Conservation (phyloP, 1,140 invertebrate genomes). For the Vanessa tameamea region DNA sequence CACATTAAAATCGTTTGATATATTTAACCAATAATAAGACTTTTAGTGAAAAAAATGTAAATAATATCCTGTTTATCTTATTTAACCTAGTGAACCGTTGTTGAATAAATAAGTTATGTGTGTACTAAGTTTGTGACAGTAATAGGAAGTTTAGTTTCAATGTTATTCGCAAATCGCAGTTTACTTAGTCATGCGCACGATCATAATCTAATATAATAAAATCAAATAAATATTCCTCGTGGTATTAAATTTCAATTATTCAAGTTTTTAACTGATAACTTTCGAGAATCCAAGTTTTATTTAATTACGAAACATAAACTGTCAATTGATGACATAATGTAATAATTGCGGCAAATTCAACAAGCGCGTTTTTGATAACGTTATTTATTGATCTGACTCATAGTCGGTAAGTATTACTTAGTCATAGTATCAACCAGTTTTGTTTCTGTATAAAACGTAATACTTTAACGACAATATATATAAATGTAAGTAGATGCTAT, state of each 20-base stretch:
- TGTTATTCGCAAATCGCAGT: background rate
- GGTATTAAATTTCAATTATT: conserved; percentile 1
- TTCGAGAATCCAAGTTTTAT: conserved; percentile 13
- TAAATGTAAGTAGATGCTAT: background rate
- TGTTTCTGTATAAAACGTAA: background rate
- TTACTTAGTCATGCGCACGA: conserved; percentile 3
- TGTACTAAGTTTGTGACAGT: conserved; percentile 14
- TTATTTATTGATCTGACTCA: conserved; percentile 35
- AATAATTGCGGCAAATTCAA: conserved; percentile 60
- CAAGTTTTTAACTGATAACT: conserved; percentile 3
- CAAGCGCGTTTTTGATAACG: conserved; percentile 26
- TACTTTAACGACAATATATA: background rate
- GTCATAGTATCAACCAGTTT: conserved; percentile 11
- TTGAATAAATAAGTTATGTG: background rate
- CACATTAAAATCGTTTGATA: background rate
- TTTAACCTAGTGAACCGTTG: background rate
- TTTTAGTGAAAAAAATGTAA: background rate
- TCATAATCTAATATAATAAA: too few species aligned
- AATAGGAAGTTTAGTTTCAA: conserved; percentile 13
- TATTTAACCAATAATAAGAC: background rate
- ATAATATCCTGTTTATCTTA: background rate
- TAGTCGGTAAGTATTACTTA: conserved; percentile 26
- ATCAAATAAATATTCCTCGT: background rate
- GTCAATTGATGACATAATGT: conserved; percentile 34
- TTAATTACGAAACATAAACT: conserved; percentile 40